Conservation (phyloP, 1,140 invertebrate genomes). For the Musca vetustissima region DNA sequence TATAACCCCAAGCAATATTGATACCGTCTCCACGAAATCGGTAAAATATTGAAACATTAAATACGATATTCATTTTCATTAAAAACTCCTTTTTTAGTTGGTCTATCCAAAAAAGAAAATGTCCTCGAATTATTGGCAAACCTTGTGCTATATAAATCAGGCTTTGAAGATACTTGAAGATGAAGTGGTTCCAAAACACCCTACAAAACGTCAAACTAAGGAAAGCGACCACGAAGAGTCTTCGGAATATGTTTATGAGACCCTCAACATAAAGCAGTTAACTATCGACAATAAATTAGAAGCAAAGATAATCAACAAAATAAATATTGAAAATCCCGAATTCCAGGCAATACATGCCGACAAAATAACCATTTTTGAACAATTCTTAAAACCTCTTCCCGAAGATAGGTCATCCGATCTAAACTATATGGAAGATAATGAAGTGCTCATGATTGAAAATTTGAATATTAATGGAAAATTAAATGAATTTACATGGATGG, state of each 20-base stretch:
- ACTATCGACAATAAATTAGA: slow-evolving; percentile 34
- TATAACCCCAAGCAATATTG: slow-evolving; percentile 31
- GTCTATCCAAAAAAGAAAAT: slow-evolving; percentile 32
- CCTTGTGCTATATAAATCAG: slow-evolving; percentile 39
- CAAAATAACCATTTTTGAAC: slow-evolving; percentile 38
- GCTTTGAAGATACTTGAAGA: slow-evolving; percentile 41
- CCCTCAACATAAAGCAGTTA: slow-evolving; percentile 38
- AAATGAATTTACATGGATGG: slow-evolving; percentile 38
- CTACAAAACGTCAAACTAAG: not conserved
- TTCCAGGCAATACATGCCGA: slow-evolving; percentile 36
- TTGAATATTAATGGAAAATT: slow-evolving; percentile 38
- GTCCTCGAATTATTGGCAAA: slow-evolving; percentile 44
- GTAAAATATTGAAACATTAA: slow-evolving; percentile 33
- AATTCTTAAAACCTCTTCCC: slow-evolving; percentile 24
- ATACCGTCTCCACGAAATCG: slow-evolving; percentile 37
- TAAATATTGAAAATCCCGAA: slow-evolving; percentile 32
- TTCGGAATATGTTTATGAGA: slow-evolving; percentile 36
- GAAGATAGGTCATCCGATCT: not conserved
- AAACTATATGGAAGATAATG: not conserved
- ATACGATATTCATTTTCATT: not conserved
- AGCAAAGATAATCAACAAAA: slow-evolving; percentile 38
- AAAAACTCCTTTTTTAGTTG: slow-evolving; percentile 1
- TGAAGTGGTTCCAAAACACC: slow-evolving; percentile 2
- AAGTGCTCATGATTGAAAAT: slow-evolving; percentile 17
- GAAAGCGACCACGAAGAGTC: not conserved